These are phyloP conservation scores for Cranoglanis bouderius DNA, from an alignment of 2,113 vertebrate genomes.

Conservation along the genomic window DNA sequence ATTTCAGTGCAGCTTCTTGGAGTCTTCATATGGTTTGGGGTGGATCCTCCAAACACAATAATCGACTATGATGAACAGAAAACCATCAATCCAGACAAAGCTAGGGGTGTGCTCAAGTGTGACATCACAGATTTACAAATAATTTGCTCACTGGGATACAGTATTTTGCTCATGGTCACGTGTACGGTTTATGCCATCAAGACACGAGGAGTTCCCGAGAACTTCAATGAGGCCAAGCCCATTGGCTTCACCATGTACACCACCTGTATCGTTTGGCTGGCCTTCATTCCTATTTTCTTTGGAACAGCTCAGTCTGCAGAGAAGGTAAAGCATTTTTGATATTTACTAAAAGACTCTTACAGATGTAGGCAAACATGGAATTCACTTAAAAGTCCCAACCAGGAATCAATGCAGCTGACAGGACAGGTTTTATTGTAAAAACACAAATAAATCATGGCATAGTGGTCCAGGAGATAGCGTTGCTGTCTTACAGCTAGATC, in stretches of 20 bases:
- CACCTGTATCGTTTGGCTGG: slow-evolving; percentile 97
- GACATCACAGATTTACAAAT: slow-evolving; percentile 97
- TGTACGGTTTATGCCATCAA: slow-evolving; percentile 99
- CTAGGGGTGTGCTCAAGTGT: slow-evolving; percentile 91
- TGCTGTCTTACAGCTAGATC: neutral
- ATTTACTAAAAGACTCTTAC: neutral
- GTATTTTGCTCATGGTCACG: slow-evolving; percentile 96
- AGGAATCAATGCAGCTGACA: neutral
- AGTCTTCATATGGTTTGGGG: slow-evolving; percentile 91
- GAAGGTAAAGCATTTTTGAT: slow-evolving; percentile 80
- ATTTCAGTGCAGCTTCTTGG: slow-evolving; percentile 93
- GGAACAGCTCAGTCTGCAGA: slow-evolving; percentile 95
- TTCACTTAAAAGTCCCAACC: neutral
- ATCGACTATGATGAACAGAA: slow-evolving; percentile 94
- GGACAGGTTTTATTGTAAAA: neutral
- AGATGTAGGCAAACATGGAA: neutral
- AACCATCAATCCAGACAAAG: slow-evolving; percentile 84
- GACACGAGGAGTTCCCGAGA: slow-evolving; percentile 95
- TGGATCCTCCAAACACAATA: slow-evolving; percentile 91
- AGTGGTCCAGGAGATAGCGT: neutral
- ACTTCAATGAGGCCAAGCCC: slow-evolving; percentile 97
- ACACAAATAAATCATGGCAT: neutral
- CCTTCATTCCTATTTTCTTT: slow-evolving; percentile 98
- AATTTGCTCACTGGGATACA: slow-evolving; percentile 95
- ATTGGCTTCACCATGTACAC: slow-evolving; percentile 99